phyloP scores from a whole-genome alignment of 2,888 invertebrate species.

The Mongoloraphidia duomilia region DNA sequence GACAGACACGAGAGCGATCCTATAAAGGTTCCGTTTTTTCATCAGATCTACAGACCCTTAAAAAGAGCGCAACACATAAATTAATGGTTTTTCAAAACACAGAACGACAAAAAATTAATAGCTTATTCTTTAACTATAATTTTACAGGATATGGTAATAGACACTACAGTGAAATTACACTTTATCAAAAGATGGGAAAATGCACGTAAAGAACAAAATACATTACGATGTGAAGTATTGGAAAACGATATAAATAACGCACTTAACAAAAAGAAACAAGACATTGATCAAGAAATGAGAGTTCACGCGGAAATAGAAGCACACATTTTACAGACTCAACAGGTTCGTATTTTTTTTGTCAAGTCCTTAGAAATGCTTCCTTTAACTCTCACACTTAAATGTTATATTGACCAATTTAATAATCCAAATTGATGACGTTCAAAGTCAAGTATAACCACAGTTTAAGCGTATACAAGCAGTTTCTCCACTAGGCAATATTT shows the following conservation, averaged over 20 bases:
- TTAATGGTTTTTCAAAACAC: not conserved
- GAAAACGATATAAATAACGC: constrained; percentile 20
- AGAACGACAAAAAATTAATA: not conserved
- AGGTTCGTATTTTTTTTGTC: constrained; percentile 14
- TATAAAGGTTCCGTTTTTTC: no score
- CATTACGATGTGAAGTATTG: constrained; percentile 18
- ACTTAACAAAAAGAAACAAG: constrained; percentile 20
- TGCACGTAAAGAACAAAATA: constrained; percentile 27
- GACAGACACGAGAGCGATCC: no score
- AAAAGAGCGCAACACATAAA: no score
- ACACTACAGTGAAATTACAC: constrained; percentile 20
- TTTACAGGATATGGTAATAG: constrained; percentile 21
- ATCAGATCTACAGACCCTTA: no score
- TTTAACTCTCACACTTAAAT: no score
- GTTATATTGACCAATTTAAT: no score
- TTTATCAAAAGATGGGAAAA: constrained; percentile 25
- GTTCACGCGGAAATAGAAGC: constrained; percentile 25
- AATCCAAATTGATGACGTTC: no score
- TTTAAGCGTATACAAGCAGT: no score
- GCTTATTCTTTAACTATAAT: not conserved
- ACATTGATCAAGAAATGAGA: constrained; percentile 26
- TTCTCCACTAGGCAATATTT: no score
- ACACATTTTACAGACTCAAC: constrained; percentile 22
- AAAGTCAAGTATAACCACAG: no score
- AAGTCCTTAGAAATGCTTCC: no score